Percentiles rank a stretch among this genome's conserved stretches.
Conservation (phyloP, 2,797 vertebrate species). For the Notoglanidium macrostoma region DNA sequence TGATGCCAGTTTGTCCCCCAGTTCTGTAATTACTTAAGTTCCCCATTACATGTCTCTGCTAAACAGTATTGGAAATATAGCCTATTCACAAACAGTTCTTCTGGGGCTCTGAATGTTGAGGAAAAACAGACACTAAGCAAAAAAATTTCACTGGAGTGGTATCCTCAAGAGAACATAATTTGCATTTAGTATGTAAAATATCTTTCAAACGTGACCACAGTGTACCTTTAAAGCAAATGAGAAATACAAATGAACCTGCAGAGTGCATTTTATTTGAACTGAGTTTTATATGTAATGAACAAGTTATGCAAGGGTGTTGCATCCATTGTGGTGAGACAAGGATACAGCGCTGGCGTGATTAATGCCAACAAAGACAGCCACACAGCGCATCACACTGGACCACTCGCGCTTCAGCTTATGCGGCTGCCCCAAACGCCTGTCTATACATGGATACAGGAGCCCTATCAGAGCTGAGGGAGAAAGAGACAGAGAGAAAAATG, state of each 20-base stretch:
- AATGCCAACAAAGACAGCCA: conserved; percentile 96
- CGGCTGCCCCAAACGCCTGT: conserved; percentile 89
- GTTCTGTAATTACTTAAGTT: background rate
- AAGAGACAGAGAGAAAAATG: background rate
- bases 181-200: background rate
- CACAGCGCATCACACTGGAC: conserved; percentile 97
- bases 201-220: background rate
- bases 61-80: background rate
- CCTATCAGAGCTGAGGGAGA: conserved; percentile 84
- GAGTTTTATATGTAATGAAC: background rate
- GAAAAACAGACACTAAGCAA: background rate
- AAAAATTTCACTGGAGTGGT: background rate
- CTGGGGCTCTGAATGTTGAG: background rate
- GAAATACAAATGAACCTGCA: background rate
- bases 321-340: conserved; percentile 61
- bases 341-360: conserved; percentile 98
- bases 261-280: background rate
- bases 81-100: background rate
- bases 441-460: conserved; percentile 94
- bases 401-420: conserved; percentile 96
- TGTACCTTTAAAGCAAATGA: background rate
- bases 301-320: background rate
- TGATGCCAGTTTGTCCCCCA: background rate
- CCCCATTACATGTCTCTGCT: background rate
- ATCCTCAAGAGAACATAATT: background rate